phyloP scores from a whole-genome alignment of 2,113 vertebrate species.

The Andinoacara biseriatus region DNA sequence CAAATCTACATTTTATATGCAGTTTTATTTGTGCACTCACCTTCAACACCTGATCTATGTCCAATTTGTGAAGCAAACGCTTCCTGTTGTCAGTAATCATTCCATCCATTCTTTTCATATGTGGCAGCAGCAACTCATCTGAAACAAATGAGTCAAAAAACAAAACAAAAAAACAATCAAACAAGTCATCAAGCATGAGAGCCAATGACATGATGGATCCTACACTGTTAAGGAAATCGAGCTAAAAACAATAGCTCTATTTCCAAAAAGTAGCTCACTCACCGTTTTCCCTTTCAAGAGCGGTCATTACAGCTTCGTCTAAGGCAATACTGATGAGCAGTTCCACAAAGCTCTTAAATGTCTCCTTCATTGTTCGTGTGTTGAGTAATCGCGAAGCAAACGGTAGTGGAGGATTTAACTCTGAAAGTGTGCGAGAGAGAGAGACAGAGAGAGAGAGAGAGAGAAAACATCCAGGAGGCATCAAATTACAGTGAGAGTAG shows the following conservation, averaged over 20 bases:
- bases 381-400: constrained; percentile 91
- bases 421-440: constrained; percentile 61
- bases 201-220: background rate
- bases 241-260: background rate
- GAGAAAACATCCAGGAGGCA: background rate
- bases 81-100: constrained; percentile 95
- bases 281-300: constrained; percentile 94
- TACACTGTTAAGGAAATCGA: background rate
- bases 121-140: constrained; percentile 96
- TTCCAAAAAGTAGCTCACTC: constrained; percentile 24
- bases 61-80: constrained; percentile 91
- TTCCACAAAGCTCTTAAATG: constrained; percentile 96
- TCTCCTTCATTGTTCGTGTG: constrained; percentile 97
- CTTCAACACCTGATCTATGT: constrained; percentile 92
- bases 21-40: constrained; percentile 69
- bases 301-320: constrained; percentile 90
- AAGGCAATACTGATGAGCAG: constrained; percentile 92
- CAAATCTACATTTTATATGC: background rate
- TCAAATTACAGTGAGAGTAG: background rate
- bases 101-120: constrained; percentile 95
- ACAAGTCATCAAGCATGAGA: background rate
- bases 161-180: background rate
- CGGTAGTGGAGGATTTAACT: constrained; percentile 85
- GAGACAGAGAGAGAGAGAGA: background rate
- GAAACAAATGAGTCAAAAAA: constrained; percentile 22